Evolutionary conservation across 2,797 vertebrate genomes (phyloP).

Genomic region (Pachyuromys duprasi): DNA sequence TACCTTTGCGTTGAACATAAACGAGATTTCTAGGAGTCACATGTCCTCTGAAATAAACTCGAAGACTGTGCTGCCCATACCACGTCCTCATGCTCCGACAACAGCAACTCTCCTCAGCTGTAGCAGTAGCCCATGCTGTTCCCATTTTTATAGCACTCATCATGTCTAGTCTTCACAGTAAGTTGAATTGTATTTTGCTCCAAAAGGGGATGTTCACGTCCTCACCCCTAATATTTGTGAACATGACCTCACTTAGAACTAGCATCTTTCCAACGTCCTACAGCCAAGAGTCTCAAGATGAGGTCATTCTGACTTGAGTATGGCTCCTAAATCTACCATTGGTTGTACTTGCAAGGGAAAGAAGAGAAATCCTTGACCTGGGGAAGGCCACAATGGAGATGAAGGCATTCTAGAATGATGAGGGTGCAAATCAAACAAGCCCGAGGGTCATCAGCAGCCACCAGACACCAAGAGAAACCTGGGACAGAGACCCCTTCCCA

Average conservation of each 20-base stretch:
- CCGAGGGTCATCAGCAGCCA: neutral
- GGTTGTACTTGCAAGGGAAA: neutral
- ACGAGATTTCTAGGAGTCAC: neutral
- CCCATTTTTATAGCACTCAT: neutral
- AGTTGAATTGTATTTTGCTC: neutral
- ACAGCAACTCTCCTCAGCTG: neutral
- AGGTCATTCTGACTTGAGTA: neutral
- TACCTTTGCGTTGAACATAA: neutral
- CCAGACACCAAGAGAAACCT: neutral
- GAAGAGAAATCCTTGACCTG: neutral
- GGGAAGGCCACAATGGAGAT: neutral
- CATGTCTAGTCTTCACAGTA: neutral
- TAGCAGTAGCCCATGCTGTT: neutral
- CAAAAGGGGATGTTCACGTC: neutral
- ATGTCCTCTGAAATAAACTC: neutral
- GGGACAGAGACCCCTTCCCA: too few relatives aligned
- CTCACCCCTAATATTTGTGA: neutral
- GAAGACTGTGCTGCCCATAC: neutral
- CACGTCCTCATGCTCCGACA: neutral
- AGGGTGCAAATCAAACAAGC: neutral
- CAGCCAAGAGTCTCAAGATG: neutral
- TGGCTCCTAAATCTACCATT: neutral
- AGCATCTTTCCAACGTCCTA: neutral
- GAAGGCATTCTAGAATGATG: neutral
- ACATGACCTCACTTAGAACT: neutral